These are phyloP conservation scores for Tetropium fuscum DNA, from an alignment of 2,888 invertebrate species.

Conservation along the genomic window DNA sequence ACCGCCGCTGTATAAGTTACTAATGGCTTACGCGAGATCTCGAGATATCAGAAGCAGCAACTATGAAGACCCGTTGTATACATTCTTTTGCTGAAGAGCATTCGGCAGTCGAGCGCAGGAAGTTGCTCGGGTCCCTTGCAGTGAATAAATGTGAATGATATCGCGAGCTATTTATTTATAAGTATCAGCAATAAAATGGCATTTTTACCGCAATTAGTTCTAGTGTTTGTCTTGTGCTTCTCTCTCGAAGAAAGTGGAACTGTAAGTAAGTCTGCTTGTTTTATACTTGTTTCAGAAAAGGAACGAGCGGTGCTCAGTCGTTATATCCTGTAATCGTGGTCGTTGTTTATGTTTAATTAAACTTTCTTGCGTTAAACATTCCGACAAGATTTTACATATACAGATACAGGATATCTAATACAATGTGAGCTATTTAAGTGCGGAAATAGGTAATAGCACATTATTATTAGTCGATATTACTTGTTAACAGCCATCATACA, in stretches of 20 bases:
- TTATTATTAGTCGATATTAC: no score
- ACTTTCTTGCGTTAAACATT: background rate
- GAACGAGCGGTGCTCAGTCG: background rate
- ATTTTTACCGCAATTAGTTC: slow-evolving; percentile 29
- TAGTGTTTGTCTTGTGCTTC: slow-evolving; percentile 33
- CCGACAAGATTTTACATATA: no score
- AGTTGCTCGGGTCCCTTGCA: slow-evolving; percentile 25
- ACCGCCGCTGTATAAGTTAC: background rate
- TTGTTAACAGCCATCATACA: no score
- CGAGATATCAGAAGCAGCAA: slow-evolving; percentile 12
- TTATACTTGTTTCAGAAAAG: slow-evolving; percentile 12
- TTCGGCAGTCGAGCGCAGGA: slow-evolving; percentile 29
- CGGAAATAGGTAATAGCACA: no score
- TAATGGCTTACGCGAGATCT: slow-evolving; percentile 14
- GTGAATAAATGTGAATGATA: slow-evolving; percentile 22
- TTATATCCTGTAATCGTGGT: background rate
- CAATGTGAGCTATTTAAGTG: no score
- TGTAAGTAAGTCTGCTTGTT: slow-evolving; percentile 43
- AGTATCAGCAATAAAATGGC: slow-evolving; percentile 13
- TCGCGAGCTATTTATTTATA: slow-evolving; percentile 10
- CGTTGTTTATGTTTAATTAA: background rate
- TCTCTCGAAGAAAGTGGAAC: slow-evolving; percentile 39
- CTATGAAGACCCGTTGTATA: slow-evolving; percentile 27
- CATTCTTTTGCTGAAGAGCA: slow-evolving; percentile 18
- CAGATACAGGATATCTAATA: no score